Evolutionary conservation across 2,113 vertebrate species (phyloP).

Genomic region (Pterocles burchelli): DNA sequence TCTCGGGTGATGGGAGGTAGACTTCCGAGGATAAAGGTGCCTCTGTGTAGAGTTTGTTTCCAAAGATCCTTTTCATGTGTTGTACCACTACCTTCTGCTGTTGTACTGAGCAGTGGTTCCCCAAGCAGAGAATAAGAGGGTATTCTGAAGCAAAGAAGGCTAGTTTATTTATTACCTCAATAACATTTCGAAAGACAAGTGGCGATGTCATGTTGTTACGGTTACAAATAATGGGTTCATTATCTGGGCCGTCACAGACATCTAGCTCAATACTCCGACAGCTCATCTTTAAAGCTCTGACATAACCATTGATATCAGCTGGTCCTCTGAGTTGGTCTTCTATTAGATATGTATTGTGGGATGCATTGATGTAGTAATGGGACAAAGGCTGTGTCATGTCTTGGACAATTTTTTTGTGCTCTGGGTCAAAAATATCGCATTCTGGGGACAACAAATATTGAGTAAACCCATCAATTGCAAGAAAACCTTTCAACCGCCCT

Average conservation of each 20-base stretch:
- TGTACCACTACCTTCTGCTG: slow-evolving; percentile 91
- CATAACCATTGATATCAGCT: slow-evolving; percentile 90
- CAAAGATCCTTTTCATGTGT: slow-evolving; percentile 89
- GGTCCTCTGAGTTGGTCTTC: slow-evolving; percentile 93
- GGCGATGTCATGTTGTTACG: slow-evolving; percentile 82
- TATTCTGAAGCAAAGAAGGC: slow-evolving; percentile 93
- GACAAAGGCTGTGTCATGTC: slow-evolving; percentile 95
- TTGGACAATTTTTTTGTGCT: slow-evolving; percentile 90
- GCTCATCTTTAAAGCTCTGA: slow-evolving; percentile 88
- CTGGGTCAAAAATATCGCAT: slow-evolving; percentile 94
- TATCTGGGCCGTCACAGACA: slow-evolving; percentile 90
- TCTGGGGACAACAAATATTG: slow-evolving; percentile 92
- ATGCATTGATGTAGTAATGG: slow-evolving; percentile 96
- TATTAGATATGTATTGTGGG: slow-evolving; percentile 93
- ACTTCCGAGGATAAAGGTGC: slow-evolving; percentile 77
- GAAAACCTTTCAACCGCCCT: slow-evolving; percentile 86
- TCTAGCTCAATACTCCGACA: slow-evolving; percentile 95
- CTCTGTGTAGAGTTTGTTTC: slow-evolving; percentile 85
- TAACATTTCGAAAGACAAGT: slow-evolving; percentile 84
- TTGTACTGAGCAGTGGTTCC: slow-evolving; percentile 87
- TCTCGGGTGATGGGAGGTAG: slow-evolving; percentile 90
- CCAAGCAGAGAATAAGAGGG: slow-evolving; percentile 91
- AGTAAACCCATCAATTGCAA: slow-evolving; percentile 94
- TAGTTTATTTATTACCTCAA: slow-evolving; percentile 93
- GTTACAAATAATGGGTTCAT: slow-evolving; percentile 92